Evolutionary conservation across 2,113 vertebrate genomes (phyloP), one percentile per base, ranked within the genome.

Genomic region (Falcunculus frontatus): DNA sequence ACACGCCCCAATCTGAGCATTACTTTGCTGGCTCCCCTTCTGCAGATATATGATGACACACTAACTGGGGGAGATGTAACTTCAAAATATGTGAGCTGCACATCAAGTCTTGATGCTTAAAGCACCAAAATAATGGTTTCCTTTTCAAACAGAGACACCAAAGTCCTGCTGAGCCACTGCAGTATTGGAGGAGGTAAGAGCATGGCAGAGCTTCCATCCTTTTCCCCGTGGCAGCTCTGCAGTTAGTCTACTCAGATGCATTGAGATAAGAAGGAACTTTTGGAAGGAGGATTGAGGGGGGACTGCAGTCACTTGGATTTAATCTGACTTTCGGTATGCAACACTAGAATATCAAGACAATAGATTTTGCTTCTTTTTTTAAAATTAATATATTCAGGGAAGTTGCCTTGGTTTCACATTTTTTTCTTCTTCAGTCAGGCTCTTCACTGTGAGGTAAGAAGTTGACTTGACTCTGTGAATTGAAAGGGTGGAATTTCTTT

Each of bases 21-120:
- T 8, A 4, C 32, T 63, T 56, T 90, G 60, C 72, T 80, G 77
- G 87, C 88, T 94, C 46, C 50, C 25, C 91, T 79, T 90, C 91
- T 73, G 64, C 56, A 73, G 75, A 39, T 81, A 16, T 69, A 50
- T 73, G 87, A 74, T 52, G 62, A 69, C 93, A 84, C 30, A 7
- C 3, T 53, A 10, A 65, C 8, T 5, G 12, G 4, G 20, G 30
- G 17, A 70, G 23, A 16, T 16, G 19, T 12, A 37, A 44, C 32
- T 73, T 44, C 87, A 42, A 57, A 49, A 39, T 50, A 37, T 6
- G 13, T 30, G 22, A 92, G 63, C 32, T 41, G 20, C 32, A 32
- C 60, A 44, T 44, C 53, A 68, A 76, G 44, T 41, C 27, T 56
- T 25, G 41, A 29, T 64, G 29, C 22, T 63, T 65, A 35, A 84